Conservation (phyloP, 1,140 invertebrate genomes). For the Drosophila busckii region DNA sequence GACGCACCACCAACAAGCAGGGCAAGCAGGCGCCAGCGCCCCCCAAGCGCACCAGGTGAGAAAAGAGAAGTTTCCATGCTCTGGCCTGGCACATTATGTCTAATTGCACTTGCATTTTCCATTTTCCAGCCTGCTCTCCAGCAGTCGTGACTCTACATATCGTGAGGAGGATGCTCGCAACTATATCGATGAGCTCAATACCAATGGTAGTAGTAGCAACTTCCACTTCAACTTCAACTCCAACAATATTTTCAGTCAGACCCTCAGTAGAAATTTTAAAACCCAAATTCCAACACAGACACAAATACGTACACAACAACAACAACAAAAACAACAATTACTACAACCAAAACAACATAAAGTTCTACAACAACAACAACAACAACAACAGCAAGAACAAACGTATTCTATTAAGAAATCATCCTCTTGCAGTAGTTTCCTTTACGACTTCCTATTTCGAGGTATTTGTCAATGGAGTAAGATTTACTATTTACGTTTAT, state of each 20-base stretch:
- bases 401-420: conserved; percentile 78
- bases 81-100: no score
- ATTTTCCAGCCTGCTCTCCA: conserved; percentile 85
- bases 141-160: conserved; percentile 81
- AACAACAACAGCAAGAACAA: conserved; percentile 45
- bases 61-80: no score
- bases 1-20: conserved; percentile 90
- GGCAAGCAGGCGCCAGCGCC: conserved; percentile 96
- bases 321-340: conserved; percentile 54
- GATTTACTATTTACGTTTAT: conserved; percentile 54
- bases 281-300: conserved; percentile 70
- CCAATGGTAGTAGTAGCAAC: conserved; percentile 62
- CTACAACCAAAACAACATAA: conserved; percentile 37
- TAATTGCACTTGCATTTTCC: no score
- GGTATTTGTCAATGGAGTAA: conserved; percentile 78
- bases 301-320: conserved; percentile 58
- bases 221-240: conserved; percentile 43
- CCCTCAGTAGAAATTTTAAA: conserved; percentile 74
- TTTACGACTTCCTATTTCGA: conserved; percentile 79
- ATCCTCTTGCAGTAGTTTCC: conserved; percentile 79
- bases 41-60: conserved; percentile 94
- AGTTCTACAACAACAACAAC: conserved; percentile 35
- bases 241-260: conserved; percentile 61
- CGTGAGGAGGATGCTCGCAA: conserved; percentile 68
- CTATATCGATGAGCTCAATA: conserved; percentile 52